Evolutionary conservation across 2,113 vertebrate species (phyloP).

Genomic region (Tachysurus fulvidraco): DNA sequence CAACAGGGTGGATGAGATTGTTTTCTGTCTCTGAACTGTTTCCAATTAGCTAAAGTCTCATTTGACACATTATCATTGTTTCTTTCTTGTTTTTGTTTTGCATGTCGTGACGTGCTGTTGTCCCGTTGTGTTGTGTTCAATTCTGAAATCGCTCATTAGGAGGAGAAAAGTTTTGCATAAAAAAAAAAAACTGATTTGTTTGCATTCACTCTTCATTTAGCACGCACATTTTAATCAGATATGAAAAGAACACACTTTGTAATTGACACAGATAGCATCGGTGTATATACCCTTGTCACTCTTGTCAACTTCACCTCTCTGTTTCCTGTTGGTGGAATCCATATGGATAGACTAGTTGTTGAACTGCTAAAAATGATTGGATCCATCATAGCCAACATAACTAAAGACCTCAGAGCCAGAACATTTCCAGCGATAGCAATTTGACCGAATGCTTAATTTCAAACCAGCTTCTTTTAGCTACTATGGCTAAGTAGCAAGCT

Average conservation of each 20-base stretch:
- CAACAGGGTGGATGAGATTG: not conserved
- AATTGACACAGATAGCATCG: not conserved
- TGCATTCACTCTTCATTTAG: not conserved
- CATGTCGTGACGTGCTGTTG: not conserved
- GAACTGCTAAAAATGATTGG: not conserved
- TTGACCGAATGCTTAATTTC: too few relatives aligned
- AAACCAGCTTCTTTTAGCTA: too few relatives aligned
- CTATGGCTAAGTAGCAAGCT: too few relatives aligned
- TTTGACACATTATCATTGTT: not conserved
- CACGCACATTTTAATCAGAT: not conserved
- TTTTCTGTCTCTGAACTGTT: not conserved
- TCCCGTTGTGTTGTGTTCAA: not conserved
- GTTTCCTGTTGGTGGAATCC: not conserved
- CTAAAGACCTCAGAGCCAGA: too few relatives aligned
- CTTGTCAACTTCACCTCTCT: not conserved
- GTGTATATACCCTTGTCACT: not conserved
- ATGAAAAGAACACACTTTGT: not conserved
- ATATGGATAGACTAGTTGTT: not conserved
- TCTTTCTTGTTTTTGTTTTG: not conserved
- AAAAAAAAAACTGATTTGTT: slow-evolving; percentile 8
- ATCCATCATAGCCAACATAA: not conserved
- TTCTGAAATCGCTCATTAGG: not conserved
- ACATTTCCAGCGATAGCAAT: too few relatives aligned
- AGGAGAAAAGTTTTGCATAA: not conserved
- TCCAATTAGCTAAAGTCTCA: not conserved